Percentiles rank a stretch among this genome's conserved stretches.
These are phyloP conservation scores for Drosophila tani DNA, from an alignment of 1,140 invertebrate genomes.

Conservation along the genomic window DNA sequence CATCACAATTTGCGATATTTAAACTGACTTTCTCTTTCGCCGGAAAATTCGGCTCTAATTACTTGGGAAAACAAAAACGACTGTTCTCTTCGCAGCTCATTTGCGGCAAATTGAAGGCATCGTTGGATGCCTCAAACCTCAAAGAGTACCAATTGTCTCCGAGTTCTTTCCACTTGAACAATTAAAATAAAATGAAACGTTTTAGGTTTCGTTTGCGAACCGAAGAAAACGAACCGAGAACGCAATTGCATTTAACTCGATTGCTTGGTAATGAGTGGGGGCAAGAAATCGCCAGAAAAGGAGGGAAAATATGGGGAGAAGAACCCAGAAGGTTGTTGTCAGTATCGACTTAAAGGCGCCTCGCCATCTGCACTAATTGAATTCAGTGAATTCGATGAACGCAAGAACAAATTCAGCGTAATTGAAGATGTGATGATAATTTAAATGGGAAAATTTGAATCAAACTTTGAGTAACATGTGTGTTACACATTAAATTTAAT, in stretches of 20 bases:
- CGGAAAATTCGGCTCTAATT: constrained; percentile 29
- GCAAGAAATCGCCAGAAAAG: not conserved
- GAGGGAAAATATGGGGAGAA: not conserved
- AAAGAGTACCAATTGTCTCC: constrained; percentile 27
- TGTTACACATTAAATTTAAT: not conserved
- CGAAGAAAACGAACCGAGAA: constrained; percentile 6
- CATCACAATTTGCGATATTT: not conserved
- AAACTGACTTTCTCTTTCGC: not conserved
- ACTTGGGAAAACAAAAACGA: constrained; percentile 5
- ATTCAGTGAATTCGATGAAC: constrained; percentile 6
- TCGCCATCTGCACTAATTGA: constrained; percentile 12
- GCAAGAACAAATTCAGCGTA: not conserved
- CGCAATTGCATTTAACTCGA: constrained; percentile 45
- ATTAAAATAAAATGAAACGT: constrained; percentile 45
- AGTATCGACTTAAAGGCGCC: constrained; percentile 11
- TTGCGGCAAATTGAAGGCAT: constrained; percentile 35
- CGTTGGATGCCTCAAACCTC: constrained; percentile 3
- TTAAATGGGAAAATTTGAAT: not conserved
- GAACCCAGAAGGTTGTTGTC: not conserved
- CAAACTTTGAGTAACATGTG: too few relatives aligned
- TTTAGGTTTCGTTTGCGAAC: constrained; percentile 19
- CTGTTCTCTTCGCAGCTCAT: constrained; percentile 32
- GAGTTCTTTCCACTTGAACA: constrained; percentile 30
- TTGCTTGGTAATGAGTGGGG: constrained; percentile 51
- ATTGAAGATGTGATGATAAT: constrained; percentile 3